Base-by-base conservation (phyloP, 2,113 vertebrate genomes). In the Prietella phreatophila region DNA sequence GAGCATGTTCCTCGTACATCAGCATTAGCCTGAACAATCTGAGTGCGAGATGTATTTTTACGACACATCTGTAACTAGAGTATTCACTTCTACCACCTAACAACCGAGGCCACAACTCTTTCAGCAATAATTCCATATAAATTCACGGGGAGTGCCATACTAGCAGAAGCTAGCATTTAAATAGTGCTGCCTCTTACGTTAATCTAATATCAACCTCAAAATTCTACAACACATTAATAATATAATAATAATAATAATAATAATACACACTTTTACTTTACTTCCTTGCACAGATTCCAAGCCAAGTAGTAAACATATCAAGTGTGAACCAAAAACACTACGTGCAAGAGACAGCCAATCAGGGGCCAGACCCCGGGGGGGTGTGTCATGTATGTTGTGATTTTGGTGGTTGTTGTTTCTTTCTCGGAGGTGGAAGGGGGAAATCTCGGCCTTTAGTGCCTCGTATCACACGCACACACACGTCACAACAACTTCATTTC, bases 301-400 rank as follows among this genome's bases (percentile, higher is more conserved):
- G 27, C 42, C 53, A 30, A 27, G 11, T 39, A 15, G 61, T 75
- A 85, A 90, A 85, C 79, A 63, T 75, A 25, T 39, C 22, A 30
- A 19, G 6, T 30, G 56, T 39, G 67, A 63, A 33, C 90, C 90
- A 90, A 82, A 69, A 71, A 42, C 81, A 15, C 86, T 88, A 87
- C 86, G 85, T 88, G 86, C 84, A 81, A 11, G 0, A 55, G 60
- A 33, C 39, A 86, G n/a, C 82, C 90, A 91, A 91, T 92, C 89
- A 91, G 13, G 76, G 67, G 11, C 25, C 33, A 89, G 79, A 79
- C 58, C 85, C 61, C 42, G 5, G 73, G 88, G 88, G 88, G 91
- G 91, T 79, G 90, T 92, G 90, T 87, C 82, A 58, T 69, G 50
- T n/a, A 3, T 22, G 22, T n/a, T 27, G 36, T 42, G 17, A 42